These are phyloP conservation scores for Nemotelus nigrinus DNA, from an alignment of 2,888 invertebrate genomes.

Conservation along the genomic window DNA sequence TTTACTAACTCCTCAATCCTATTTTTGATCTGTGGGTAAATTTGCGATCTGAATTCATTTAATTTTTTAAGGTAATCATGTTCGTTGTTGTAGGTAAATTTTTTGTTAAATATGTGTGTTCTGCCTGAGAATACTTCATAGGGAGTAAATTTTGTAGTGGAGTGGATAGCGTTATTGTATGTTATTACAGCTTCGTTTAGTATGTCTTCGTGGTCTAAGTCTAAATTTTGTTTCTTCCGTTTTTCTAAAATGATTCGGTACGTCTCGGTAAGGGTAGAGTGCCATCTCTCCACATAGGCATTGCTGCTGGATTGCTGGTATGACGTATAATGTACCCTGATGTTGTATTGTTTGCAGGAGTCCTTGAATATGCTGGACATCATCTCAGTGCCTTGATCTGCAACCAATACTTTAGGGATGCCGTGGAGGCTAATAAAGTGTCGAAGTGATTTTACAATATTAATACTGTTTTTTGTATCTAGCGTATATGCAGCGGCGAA, in stretches of 20 bases:
- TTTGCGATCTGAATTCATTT: slow-evolving; percentile 18
- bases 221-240: background rate
- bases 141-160: background rate
- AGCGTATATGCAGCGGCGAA: no score
- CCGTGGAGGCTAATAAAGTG: no score
- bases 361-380: slow-evolving; percentile 46
- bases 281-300: no score
- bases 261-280: no score
- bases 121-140: slow-evolving; percentile 5
- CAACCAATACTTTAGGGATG: no score
- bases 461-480: no score
- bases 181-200: background rate
- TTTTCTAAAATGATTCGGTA: background rate
- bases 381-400: no score
- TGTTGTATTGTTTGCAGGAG: slow-evolving; percentile 41
- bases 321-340: no score
- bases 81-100: background rate
- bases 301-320: no score
- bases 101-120: slow-evolving; percentile 23
- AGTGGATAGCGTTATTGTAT: slow-evolving; percentile 11
- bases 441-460: no score
- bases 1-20: background rate
- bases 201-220: background rate
- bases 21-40: background rate
- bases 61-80: slow-evolving; percentile 10